Conservation (phyloP, 1,140 invertebrate genomes). For the Teleopsis dalmanni region DNA sequence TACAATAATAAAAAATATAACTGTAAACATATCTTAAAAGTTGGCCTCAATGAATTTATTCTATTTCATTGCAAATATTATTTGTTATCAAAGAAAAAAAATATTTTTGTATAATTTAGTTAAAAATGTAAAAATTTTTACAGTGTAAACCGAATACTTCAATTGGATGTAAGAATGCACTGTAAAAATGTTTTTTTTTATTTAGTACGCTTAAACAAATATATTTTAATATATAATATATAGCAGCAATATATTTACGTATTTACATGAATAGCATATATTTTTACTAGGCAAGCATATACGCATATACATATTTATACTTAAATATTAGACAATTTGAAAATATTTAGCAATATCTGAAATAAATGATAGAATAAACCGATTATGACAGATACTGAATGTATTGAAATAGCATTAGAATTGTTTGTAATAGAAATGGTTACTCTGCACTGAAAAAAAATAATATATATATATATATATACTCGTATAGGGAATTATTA, state of each 20-base stretch:
- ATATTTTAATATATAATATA: slow-evolving; percentile 1
- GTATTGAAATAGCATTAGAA: too few species aligned
- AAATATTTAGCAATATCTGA: not conserved
- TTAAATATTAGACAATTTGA: not conserved
- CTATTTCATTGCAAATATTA: not conserved
- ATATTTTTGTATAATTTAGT: not conserved
- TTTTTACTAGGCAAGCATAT: not conserved
- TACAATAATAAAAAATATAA: not conserved
- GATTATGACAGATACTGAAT: too few species aligned
- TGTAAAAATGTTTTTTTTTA: too few species aligned
- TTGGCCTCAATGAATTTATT: not conserved
- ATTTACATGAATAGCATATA: not conserved
- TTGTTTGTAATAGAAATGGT: too few species aligned
- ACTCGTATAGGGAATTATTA: too few species aligned
- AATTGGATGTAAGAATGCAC: too few species aligned
- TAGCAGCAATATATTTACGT: not conserved
- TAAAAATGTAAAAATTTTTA: not conserved
- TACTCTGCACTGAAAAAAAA: too few species aligned
- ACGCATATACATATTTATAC: not conserved
- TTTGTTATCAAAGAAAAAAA: not conserved
- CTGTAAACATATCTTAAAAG: slow-evolving; percentile 4
- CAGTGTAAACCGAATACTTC: not conserved
- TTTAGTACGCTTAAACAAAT: slow-evolving; percentile 2
- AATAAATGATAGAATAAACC: too few species aligned
- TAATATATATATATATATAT: too few species aligned